Evolutionary conservation across 1,140 invertebrate species (phyloP), one percentile per base, ranked within the genome.

Genomic region (Rhopalosiphum maidis): DNA sequence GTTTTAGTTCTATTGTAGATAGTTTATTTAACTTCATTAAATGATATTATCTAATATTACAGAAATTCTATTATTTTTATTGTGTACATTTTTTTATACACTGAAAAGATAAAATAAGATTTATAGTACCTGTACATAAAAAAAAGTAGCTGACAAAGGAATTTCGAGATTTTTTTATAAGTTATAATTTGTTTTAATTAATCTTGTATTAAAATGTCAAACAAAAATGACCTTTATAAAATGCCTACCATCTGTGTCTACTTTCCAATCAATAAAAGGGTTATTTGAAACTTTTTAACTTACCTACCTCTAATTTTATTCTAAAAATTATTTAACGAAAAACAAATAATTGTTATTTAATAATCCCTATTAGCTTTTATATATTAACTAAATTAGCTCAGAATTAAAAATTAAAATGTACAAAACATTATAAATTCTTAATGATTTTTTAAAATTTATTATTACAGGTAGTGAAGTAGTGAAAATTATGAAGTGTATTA

Each of bases 401-500:
- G 35, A 82, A 82, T 85, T 8, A 43, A 41, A 43, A 41, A 85
- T 25, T 85, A 43, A 23, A 41, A 85, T 43, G 1, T 46, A 87
- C 30, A 48, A 30, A 30, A 46, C 4, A n/a, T 21, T 46, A 11
- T n/a, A 87, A 35, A 22, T 48, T 35, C 35, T 88, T 48, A 89
- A 54, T 11, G 41, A 41, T 41, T 90, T 55, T 41, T 41, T 0
- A 37, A 90, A 25, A 55, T 83, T 0, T 92, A 37, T 86, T 51
- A 60, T 43, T 15, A 43, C 46, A 93, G 91, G 91, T 55, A 93
- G 18, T 22, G 91, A 93, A 83, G 77, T 92, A 35, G 43, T 86
- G 11, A 85, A 83, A 85, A 85, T 93, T n/a, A 93, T 93, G 82
- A 93, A 85, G 25, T 93, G 77, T n/a, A 93, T 93, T 37, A 94